Percentiles rank a stretch among this genome's conserved stretches.
Evolutionary conservation across 2,113 vertebrate genomes (phyloP).

Genomic region (Urocolius indicus): DNA sequence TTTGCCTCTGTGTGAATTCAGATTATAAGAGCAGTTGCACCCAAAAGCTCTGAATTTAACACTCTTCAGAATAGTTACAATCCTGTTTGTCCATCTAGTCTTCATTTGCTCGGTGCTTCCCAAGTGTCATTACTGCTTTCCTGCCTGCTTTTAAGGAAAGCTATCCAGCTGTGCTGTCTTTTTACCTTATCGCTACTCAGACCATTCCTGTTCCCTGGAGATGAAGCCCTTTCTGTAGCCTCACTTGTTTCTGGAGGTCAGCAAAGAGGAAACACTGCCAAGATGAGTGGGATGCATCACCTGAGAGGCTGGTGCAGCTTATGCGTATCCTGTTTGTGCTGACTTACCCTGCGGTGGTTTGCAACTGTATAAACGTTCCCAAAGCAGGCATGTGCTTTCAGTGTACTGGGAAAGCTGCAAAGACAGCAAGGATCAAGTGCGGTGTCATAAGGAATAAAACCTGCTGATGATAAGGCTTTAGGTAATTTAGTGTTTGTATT

Average conservation of each 20-base stretch:
- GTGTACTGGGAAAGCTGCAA: neutral
- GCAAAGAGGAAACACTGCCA: neutral
- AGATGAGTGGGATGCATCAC: neutral
- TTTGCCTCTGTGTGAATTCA: neutral
- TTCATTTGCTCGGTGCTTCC: neutral
- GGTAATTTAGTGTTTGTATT: neutral
- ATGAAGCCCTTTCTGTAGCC: neutral
- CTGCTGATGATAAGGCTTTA: neutral
- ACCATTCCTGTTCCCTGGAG: neutral
- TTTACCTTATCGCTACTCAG: neutral
- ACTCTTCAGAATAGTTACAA: neutral
- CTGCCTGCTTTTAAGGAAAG: neutral
- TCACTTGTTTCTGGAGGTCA: neutral
- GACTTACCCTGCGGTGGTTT: neutral
- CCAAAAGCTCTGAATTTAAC: neutral
- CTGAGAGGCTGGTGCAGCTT: neutral
- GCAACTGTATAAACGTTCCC: neutral
- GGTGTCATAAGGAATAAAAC: neutral
- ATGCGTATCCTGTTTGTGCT: neutral
- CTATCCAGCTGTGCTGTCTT: neutral
- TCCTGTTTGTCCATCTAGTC: neutral
- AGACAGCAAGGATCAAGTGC: neutral
- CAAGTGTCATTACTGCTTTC: neutral
- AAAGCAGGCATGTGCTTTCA: neutral
- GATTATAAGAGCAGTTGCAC: neutral